A percentile compares a stretch with the other conserved stretches of the same genome.
Evolutionary conservation across 2,888 invertebrate genomes (phyloP).

Genomic region (Barypeithes pellucidus): DNA sequence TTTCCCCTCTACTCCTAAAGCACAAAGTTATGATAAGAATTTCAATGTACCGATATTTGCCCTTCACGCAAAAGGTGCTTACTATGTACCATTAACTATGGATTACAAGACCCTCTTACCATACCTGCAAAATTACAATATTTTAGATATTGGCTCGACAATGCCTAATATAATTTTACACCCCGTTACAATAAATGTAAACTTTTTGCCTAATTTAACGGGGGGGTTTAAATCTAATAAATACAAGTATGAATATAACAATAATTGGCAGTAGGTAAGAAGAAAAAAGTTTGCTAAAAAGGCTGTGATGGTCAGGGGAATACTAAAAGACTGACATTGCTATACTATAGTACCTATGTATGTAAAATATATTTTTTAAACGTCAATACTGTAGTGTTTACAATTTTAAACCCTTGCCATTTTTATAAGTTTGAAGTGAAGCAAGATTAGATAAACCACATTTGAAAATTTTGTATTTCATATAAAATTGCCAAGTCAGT

Average conservation of each 20-base stretch:
- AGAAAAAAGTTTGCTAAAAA: constrained; percentile 50
- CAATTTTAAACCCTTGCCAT: constrained; percentile 14
- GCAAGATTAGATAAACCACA: neutral
- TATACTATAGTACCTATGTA: constrained; percentile 28
- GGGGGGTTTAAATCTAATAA: constrained; percentile 22
- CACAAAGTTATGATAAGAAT: constrained; percentile 58
- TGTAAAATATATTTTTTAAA: constrained; percentile 39
- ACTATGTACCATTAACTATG: constrained; percentile 90
- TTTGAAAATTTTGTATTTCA: neutral
- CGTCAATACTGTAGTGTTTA: constrained; percentile 22
- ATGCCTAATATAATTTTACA: constrained; percentile 80
- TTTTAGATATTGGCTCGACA: constrained; percentile 73
- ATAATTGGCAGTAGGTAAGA: constrained; percentile 46
- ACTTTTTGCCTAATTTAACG: constrained; percentile 73
- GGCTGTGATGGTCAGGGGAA: constrained; percentile 67
- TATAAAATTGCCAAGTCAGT: neutral
- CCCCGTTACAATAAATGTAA: constrained; percentile 93
- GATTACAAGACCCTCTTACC: constrained; percentile 83
- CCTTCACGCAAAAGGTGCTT: constrained; percentile 89
- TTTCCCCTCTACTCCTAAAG: constrained; percentile 57
- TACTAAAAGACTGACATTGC: constrained; percentile 63
- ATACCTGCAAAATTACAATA: constrained; percentile 77
- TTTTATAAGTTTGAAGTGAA: neutral
- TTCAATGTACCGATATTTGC: constrained; percentile 90
- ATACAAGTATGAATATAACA: constrained; percentile 47